A percentile compares a stretch with the other conserved stretches of the same genome.
Conservation (phyloP, 2,113 vertebrate species). For the Myrmecophaga tridactyla region DNA sequence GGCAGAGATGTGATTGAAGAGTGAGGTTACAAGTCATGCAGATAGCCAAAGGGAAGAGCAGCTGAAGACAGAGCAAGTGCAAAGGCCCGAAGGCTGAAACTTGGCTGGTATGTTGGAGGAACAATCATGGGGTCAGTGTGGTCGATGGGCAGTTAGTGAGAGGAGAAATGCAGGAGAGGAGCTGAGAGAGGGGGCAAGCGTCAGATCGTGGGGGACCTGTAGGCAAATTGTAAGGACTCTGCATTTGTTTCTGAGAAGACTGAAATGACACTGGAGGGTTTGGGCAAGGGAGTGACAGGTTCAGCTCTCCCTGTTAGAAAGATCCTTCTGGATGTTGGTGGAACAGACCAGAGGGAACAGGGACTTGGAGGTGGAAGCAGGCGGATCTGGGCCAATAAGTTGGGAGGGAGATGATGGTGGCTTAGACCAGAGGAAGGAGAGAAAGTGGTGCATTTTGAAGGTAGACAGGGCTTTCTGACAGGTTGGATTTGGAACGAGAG, state of each 20-base stretch:
- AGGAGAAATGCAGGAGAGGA: neutral
- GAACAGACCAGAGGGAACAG: neutral
- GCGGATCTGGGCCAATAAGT: neutral
- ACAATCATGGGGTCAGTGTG: neutral
- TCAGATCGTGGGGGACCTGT: neutral
- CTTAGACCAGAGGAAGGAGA: neutral
- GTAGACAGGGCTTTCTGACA: neutral
- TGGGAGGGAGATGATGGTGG: neutral
- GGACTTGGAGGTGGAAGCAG: neutral
- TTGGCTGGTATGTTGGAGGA: neutral
- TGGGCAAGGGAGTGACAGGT: neutral
- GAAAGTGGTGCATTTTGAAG: neutral
- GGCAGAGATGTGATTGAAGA: neutral
- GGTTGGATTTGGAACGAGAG: neutral
- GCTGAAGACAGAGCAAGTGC: too few relatives aligned
- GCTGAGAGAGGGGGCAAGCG: neutral
- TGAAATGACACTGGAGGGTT: neutral
- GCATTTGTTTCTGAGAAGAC: neutral
- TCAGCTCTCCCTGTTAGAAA: neutral
- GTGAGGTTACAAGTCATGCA: neutral
- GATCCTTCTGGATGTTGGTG: neutral
- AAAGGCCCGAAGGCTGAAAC: neutral
- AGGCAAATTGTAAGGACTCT: neutral
- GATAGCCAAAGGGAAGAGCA: neutral
- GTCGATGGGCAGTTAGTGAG: too few relatives aligned